These are phyloP conservation scores for Bombus soroeensis DNA, from an alignment of 1,140 invertebrate genomes.

Conservation along the genomic window DNA sequence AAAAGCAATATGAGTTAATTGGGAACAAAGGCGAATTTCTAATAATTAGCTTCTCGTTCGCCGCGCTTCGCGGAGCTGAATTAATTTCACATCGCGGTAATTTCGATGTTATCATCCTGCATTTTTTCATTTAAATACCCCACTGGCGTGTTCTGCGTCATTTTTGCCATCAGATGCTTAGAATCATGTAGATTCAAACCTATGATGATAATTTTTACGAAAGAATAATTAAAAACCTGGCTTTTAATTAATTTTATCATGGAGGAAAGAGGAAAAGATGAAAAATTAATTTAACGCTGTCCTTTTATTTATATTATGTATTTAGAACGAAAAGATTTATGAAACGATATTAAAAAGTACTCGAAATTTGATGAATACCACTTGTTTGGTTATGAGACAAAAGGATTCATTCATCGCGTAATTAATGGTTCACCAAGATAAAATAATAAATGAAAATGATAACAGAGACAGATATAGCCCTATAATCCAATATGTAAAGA, in stretches of 20 bases:
- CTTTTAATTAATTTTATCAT: not conserved
- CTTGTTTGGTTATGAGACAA: no score
- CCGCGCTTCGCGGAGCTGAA: not conserved
- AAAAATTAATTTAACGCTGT: not conserved
- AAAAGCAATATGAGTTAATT: conserved; percentile 19
- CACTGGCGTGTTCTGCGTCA: not conserved
- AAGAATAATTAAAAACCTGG: not conserved
- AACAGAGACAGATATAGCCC: not conserved
- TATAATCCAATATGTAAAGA: not conserved
- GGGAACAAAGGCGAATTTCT: conserved; percentile 11
- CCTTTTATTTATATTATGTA: not conserved
- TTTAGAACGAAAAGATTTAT: not conserved
- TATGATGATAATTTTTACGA: not conserved
- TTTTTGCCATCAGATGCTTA: not conserved
- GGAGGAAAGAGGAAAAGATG: no score
- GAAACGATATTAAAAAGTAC: not conserved
- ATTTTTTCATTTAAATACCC: not conserved
- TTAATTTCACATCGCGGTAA: conserved; percentile 13
- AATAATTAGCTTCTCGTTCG: conserved; percentile 12
- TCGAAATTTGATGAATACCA: not conserved
- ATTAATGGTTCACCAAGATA: not conserved
- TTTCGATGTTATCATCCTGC: not conserved
- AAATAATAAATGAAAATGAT: not conserved
- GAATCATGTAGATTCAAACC: not conserved
- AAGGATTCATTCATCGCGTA: no score